phyloP scores from a whole-genome alignment of 2,113 vertebrate genomes.

The Hassar affinis region DNA sequence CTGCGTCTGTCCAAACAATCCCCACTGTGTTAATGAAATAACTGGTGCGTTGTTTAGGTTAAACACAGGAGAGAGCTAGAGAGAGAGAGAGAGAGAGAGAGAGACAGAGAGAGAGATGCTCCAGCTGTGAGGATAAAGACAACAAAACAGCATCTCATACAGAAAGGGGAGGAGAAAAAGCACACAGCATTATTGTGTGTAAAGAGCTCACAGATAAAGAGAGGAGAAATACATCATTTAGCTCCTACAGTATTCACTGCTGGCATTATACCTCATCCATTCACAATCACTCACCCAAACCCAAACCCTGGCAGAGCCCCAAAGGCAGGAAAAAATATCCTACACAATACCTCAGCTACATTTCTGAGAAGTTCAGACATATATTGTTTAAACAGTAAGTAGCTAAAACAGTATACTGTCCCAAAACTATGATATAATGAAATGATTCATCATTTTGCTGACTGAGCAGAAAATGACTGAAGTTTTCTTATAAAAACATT shows the following conservation, averaged over 20 bases:
- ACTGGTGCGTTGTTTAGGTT: constrained; percentile 74
- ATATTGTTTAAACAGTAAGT: neutral
- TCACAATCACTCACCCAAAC: constrained; percentile 38
- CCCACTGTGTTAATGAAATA: constrained; percentile 71
- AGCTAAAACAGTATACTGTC: neutral
- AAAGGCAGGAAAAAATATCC: neutral
- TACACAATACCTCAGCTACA: neutral
- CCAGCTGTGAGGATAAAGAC: constrained; percentile 79
- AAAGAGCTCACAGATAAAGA: constrained; percentile 62
- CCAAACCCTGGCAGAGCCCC: neutral
- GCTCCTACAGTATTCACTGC: constrained; percentile 44
- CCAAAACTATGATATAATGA: neutral
- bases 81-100: constrained; percentile 30
- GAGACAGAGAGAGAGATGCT: constrained; percentile 69
- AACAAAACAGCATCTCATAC: constrained; percentile 78
- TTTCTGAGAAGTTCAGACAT: neutral
- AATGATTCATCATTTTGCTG: too few species aligned
- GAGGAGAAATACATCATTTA: constrained; percentile 66
- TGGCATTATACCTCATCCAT: constrained; percentile 53
- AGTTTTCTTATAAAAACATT: too few species aligned
- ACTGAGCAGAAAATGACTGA: neutral
- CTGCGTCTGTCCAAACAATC: constrained; percentile 74
- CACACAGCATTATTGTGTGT: constrained; percentile 71
- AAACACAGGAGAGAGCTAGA: constrained; percentile 67
- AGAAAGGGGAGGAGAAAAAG: constrained; percentile 55